Evolutionary conservation across 2,797 vertebrate species (phyloP).

Genomic region (Okamejei kenojei): DNA sequence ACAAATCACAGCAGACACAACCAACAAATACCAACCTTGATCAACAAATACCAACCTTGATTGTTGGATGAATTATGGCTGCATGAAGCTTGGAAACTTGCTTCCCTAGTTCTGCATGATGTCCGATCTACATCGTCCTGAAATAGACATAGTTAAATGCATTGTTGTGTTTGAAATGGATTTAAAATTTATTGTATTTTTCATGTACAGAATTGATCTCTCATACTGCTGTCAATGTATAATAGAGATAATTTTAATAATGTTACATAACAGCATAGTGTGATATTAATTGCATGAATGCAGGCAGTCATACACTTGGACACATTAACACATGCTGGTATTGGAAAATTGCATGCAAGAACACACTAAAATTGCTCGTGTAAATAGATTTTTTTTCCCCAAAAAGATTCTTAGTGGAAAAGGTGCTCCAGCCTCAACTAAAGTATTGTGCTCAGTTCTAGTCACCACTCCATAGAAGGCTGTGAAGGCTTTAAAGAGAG

Average conservation of each 20-base stretch:
- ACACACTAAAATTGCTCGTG: not conserved
- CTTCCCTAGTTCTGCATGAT: slow-evolving; percentile 63
- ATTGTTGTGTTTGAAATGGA: not conserved
- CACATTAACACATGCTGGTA: not conserved
- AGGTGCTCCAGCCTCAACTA: no score
- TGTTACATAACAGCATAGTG: not conserved
- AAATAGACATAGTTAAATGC: slow-evolving; percentile 46
- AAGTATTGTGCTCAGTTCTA: no score
- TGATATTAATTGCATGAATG: no score
- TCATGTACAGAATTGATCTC: not conserved
- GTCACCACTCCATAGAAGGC: no score
- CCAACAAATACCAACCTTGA: slow-evolving; percentile 63
- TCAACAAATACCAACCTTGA: slow-evolving; percentile 66
- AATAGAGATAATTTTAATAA: no score
- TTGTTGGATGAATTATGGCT: slow-evolving; percentile 66
- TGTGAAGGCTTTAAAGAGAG: no score
- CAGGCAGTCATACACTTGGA: not conserved
- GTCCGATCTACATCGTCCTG: slow-evolving; percentile 82
- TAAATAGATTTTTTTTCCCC: not conserved
- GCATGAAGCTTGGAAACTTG: slow-evolving; percentile 65
- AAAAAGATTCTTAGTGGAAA: no score
- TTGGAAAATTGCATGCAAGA: not conserved
- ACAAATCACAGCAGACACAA: not conserved
- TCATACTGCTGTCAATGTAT: no score
- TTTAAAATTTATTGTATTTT: not conserved